phyloP scores from a whole-genome alignment of 2,797 vertebrate species.

The Adelosebastes latens region DNA sequence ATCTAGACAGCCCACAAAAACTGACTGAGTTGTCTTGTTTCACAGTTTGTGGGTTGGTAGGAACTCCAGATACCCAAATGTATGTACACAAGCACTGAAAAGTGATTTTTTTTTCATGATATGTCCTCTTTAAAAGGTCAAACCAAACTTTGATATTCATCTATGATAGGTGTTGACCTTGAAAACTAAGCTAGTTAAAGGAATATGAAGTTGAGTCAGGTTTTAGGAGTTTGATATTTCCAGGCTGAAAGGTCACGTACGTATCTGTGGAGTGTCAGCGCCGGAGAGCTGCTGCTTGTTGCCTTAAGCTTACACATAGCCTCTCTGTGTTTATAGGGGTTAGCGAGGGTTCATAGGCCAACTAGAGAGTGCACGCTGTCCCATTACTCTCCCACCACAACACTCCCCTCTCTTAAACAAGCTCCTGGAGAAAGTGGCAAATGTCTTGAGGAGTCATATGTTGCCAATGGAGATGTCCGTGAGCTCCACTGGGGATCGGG shows the following conservation, averaged over 20 bases:
- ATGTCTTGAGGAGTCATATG: constrained; percentile 45
- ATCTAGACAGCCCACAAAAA: neutral
- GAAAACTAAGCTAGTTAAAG: neutral
- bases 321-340: constrained; percentile 65
- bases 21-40: neutral
- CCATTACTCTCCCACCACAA: constrained; percentile 54
- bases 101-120: no score
- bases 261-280: constrained; percentile 8
- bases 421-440: constrained; percentile 61
- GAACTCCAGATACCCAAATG: no score
- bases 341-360: constrained; percentile 71
- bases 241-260: constrained; percentile 10
- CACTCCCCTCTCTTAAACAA: constrained; percentile 47
- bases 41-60: neutral
- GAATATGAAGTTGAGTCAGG: neutral
- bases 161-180: neutral
- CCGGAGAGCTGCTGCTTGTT: constrained; percentile 15
- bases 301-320: constrained; percentile 32
- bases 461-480: constrained; percentile 47
- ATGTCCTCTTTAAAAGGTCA: no score
- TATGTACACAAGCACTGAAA: neutral
- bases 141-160: neutral
- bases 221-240: constrained; percentile 20
- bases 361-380: constrained; percentile 54
- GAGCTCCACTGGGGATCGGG: neutral